Base-by-base conservation (phyloP, 2,888 invertebrate species). In the Alviniconcha strummeri region DNA sequence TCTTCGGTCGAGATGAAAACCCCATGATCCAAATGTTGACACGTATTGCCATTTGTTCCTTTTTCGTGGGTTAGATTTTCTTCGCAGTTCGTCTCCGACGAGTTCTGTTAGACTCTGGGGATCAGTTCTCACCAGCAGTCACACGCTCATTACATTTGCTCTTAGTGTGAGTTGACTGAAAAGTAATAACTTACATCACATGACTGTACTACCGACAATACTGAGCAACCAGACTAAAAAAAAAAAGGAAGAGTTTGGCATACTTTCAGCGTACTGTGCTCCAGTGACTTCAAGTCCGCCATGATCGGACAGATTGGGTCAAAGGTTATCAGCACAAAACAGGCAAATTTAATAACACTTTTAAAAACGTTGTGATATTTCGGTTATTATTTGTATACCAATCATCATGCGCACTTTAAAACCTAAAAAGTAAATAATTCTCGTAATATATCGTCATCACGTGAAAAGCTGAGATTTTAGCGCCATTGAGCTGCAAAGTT, bases 281-380 rank as follows among this genome's bases (percentile, higher is more conserved):
- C 99, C 93, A 99, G 95, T 88, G 97, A 97, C 94, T 97, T 98
- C 86, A 98, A 95, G 95, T 98, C 98, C 93, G 97, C 96, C 98
- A 98, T 98, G 82, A 87, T 89, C 64, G 54, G 36, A 36, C 36
- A 36, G 36, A 36, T 36, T 57, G 56, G 76, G 76, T 76, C 76
- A 57, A 8, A 76, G 76, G 76, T 78, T 52, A 78, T 17, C 54
- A 75, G 3, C 15, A 52, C 36, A 60, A 9, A 77, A 57, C 7
- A 77, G n/a, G 15, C 52, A 72, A 15, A n/a, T 55, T 4, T 17
- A 75, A 55, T 55, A 55, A 55, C 1, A 72, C 19, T 72, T 17
- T 52, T 52, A 2, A 3, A 36, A 72, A 72, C 19, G 0, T 11
- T 3, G 52, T 72, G 52, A 36, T 11, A 13, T 52, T 52, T 13